A percentile compares a stretch with the other conserved stretches of the same genome.
These are phyloP conservation scores for Phyllotis vaccarum DNA, from an alignment of 2,797 vertebrate genomes.

Conservation along the genomic window DNA sequence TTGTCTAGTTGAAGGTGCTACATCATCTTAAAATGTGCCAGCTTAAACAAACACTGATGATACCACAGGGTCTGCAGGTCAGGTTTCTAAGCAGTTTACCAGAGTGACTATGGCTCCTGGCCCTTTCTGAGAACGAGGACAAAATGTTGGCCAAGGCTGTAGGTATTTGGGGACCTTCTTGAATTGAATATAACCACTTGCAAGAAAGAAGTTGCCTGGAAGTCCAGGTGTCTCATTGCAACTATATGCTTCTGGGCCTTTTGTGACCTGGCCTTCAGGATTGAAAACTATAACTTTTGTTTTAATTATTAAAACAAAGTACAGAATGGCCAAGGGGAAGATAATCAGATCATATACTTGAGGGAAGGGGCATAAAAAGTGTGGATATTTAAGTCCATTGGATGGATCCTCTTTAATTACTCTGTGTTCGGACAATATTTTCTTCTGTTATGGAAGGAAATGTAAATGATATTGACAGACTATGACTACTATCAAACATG, in stretches of 20 bases:
- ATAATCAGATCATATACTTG: background rate
- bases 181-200: background rate
- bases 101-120: background rate
- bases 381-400: background rate
- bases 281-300: background rate
- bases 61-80: background rate
- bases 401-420: background rate
- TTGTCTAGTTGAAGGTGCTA: background rate
- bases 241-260: background rate
- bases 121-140: background rate
- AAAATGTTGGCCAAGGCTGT: background rate
- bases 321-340: slow-evolving; percentile 3
- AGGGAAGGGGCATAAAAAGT: background rate
- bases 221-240: background rate
- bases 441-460: background rate
- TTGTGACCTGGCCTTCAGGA: background rate
- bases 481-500: background rate
- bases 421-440: background rate
- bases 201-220: background rate
- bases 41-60: background rate
- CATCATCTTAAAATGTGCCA: background rate
- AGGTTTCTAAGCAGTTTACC: background rate
- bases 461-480: background rate
- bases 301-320: background rate
- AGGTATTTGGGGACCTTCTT: background rate